Conservation (phyloP, 2,888 invertebrate genomes). For the Seira ritae region DNA sequence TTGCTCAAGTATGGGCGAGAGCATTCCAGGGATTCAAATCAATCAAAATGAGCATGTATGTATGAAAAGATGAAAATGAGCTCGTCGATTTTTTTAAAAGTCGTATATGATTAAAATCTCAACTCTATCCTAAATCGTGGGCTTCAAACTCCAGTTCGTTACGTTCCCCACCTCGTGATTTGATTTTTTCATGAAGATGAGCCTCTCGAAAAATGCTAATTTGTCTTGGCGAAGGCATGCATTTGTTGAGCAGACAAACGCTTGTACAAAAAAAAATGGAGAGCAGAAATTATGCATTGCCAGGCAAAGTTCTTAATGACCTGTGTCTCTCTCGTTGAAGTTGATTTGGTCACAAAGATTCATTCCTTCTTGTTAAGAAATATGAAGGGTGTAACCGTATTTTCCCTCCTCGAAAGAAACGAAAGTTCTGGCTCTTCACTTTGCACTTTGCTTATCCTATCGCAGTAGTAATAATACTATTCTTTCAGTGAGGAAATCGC, state of each 20-base stretch:
- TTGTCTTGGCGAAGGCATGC: neutral
- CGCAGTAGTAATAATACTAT: neutral
- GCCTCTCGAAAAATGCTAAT: neutral
- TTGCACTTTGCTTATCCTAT: neutral
- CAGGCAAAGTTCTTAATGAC: neutral
- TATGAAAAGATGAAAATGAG: neutral
- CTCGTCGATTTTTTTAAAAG: neutral
- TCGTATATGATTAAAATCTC: neutral
- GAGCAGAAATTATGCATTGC: neutral
- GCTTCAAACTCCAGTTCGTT: neutral
- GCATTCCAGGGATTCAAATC: neutral
- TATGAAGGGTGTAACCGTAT: neutral
- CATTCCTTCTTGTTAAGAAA: neutral
- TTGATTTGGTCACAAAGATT: neutral
- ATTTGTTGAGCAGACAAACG: too few species aligned
- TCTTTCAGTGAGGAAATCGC: neutral
- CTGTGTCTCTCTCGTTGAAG: neutral
- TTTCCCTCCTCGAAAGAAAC: too few species aligned
- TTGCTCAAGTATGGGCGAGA: neutral
- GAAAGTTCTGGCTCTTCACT: too few species aligned
- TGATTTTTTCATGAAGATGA: neutral
- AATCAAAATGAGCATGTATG: too few species aligned
- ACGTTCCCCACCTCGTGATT: neutral
- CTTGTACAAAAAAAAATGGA: too few species aligned
- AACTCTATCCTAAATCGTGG: neutral